Conservation (phyloP, 1,140 invertebrate genomes). For the Tetragnatha versicolor region DNA sequence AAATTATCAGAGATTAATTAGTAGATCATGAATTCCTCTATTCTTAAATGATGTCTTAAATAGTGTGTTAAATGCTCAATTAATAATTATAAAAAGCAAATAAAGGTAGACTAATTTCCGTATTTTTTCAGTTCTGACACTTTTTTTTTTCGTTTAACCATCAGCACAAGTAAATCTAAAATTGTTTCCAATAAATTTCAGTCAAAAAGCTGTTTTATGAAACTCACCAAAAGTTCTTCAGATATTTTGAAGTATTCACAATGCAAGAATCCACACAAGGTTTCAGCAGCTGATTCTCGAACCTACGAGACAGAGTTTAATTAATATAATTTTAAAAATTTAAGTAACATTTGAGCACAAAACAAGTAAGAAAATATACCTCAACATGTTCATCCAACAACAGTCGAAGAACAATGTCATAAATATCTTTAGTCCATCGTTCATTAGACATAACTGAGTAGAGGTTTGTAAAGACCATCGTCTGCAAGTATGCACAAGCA, state of each 20-base stretch:
- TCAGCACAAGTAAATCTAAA: no score
- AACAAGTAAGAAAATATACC: constrained; percentile 65
- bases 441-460: constrained; percentile 72
- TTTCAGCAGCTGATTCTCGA: constrained; percentile 78
- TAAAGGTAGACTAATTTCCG: no score
- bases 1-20: no score
- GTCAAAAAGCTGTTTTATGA: background rate
- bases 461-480: constrained; percentile 84
- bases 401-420: constrained; percentile 64
- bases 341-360: no score
- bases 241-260: constrained; percentile 76
- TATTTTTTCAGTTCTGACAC: no score
- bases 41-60: no score
- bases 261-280: constrained; percentile 86
- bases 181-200: no score
- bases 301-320: constrained; percentile 62
- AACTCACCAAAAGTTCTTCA: constrained; percentile 63
- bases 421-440: constrained; percentile 63
- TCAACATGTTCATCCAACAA: constrained; percentile 77
- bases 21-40: no score
- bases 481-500: constrained; percentile 79
- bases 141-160: no score
- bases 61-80: no score
- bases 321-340: constrained; percentile 10
- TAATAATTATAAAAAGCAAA: no score